Conservation (phyloP, 2,113 vertebrate genomes). For the Mastomys natalensis region DNA sequence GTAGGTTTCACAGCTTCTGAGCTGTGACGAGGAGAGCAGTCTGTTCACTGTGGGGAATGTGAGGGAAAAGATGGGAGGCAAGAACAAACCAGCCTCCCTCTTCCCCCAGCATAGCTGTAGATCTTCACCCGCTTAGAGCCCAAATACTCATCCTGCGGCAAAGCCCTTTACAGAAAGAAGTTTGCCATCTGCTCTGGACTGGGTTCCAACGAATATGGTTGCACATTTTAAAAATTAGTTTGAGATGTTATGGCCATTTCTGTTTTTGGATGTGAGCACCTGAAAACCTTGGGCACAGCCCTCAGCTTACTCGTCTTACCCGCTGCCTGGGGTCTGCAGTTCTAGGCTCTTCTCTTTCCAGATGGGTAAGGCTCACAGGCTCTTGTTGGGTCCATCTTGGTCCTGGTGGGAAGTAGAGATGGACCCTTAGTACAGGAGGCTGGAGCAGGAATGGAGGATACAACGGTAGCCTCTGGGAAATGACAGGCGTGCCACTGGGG, state of each 20-base stretch:
- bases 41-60: background rate
- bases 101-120: background rate
- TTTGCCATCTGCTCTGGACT: no score
- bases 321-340: background rate
- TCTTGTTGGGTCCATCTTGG: background rate
- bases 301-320: no score
- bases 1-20: background rate
- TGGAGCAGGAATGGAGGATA: no score
- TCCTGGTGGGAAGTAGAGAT: background rate
- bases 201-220: no score
- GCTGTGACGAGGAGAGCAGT: background rate
- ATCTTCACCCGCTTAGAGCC: background rate
- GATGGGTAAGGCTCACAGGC: no score
- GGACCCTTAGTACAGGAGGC: no score
- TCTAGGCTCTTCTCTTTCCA: background rate
- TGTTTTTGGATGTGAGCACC: background rate
- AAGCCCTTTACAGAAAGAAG: no score
- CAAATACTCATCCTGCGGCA: no score
- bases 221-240: background rate
- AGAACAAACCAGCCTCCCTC: no score
- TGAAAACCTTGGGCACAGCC: background rate
- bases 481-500: no score
- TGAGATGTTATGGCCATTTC: background rate
- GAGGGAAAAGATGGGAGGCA: accelerated
- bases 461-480: accelerated